A percentile compares a stretch with the other conserved stretches of the same genome.
Conservation (phyloP, 2,113 vertebrate genomes). For the Mesocricetus auratus region DNA sequence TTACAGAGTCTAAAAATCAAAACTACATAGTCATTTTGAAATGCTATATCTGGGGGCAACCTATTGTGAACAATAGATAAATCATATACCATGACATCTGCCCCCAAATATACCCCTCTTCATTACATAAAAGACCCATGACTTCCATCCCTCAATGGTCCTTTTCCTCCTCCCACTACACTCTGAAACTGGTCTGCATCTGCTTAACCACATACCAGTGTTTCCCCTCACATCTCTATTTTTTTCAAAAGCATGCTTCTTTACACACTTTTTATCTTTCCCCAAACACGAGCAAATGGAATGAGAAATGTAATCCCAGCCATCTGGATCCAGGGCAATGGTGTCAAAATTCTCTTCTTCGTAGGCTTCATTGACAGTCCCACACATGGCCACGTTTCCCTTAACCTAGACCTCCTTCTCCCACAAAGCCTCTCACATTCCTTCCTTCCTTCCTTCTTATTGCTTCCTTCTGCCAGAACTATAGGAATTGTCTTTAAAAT, state of each 20-base stretch:
- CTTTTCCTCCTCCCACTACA: not conserved
- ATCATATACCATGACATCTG: not conserved
- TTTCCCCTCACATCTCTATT: not conserved
- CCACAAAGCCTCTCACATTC: not conserved
- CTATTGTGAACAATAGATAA: not conserved
- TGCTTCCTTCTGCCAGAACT: slow-evolving; percentile 17
- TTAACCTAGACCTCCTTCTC: not conserved
- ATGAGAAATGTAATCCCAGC: not conserved
- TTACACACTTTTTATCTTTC: not conserved
- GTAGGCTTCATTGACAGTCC: not conserved
- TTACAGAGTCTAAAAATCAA: not conserved
- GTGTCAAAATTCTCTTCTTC: not conserved
- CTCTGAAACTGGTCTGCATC: not conserved
- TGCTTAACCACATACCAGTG: not conserved
- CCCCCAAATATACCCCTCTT: not conserved
- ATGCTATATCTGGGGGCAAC: not conserved
- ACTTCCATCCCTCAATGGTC: not conserved
- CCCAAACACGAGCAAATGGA: not conserved
- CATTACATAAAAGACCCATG: not conserved
- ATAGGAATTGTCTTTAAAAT: not conserved
- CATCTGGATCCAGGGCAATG: not conserved
- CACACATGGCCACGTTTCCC: not conserved
- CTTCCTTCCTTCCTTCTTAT: not conserved
- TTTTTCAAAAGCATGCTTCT: not conserved
- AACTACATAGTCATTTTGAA: not conserved